Evolutionary conservation across 2,888 invertebrate species (phyloP), one percentile per base, ranked within the genome.

Genomic region (Lithophane ornitopus): DNA sequence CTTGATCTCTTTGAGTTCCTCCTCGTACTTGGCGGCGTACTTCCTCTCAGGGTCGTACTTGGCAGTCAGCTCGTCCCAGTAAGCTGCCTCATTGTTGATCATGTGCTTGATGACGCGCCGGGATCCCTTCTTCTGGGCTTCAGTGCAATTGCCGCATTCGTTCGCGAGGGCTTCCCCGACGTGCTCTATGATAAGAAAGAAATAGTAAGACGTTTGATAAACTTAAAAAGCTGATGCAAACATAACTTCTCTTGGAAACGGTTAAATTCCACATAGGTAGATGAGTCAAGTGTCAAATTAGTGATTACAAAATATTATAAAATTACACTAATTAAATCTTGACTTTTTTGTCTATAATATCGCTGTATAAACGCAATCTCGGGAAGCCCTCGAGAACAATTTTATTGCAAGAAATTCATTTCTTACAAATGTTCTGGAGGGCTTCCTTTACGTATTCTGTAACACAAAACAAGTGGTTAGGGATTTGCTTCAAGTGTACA

Each of bases 41-140:
- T 92, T 91, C 44, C 82, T 90, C 0, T 90, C 84, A 1, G 95
- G 94, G 80, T 96, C 96, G 82, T 93, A 96, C 68, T 95, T 95
- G 46, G 76, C 89, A 34, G 88, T 86, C 14, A 96, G 91, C 73
- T 94, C 84, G 1, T 86, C 78, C 95, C 96, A 96, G 86, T 80
- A 90, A 0, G 90, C 93, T 95, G 78, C 74, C 70, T 94, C 91
- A 22, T 94, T 63, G 80, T 93, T 92, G 82, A 93, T 92, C 54
- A 94, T 82, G 80, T 93, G 90, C 0, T 62, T 71, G 74, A 94
- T 92, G 22, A 94, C 93, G 1, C 80, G 85, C 0, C 90, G 84
- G 22, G 91, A 89, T 0, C 91, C 92, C 0, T 84, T 82, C 67
- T 85, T 88, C 81, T 94, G 94, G 3, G 85, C 71, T 0, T 90